Evolutionary conservation across 2,113 vertebrate genomes (phyloP).

Genomic region (Erythrocercus mccallii): DNA sequence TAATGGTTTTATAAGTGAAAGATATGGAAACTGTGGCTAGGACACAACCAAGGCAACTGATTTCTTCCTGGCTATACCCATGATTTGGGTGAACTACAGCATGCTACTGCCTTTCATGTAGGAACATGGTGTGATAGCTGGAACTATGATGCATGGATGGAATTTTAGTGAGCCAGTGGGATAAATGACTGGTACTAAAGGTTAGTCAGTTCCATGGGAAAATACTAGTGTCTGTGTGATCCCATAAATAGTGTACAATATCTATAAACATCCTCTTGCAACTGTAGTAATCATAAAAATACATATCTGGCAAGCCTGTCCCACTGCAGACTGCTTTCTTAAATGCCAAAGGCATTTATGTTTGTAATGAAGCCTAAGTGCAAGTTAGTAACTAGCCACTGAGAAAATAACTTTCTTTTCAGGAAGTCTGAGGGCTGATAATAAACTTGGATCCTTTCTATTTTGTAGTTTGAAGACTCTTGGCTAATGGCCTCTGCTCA

Average conservation of each 20-base stretch:
- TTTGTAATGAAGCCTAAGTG: background rate
- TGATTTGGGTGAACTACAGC: background rate
- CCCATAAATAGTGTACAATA: background rate
- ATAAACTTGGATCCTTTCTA: background rate
- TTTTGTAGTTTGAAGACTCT: background rate
- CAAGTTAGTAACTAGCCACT: background rate
- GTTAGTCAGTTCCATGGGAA: background rate
- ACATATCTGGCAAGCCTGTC: rapidly evolving
- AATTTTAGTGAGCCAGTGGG: background rate
- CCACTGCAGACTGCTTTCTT: background rate
- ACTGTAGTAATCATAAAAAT: background rate
- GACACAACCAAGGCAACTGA: background rate
- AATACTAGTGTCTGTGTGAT: background rate
- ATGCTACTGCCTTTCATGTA: background rate
- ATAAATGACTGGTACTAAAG: background rate
- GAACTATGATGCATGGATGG: background rate
- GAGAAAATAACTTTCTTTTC: background rate
- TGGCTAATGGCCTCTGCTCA: background rate
- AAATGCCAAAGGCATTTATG: background rate
- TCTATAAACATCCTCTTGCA: constrained; percentile 35
- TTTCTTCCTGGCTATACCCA: background rate
- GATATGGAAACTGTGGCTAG: rapidly evolving
- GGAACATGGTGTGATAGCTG: background rate
- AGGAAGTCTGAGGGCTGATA: background rate
- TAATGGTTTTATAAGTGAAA: background rate